Evolutionary conservation across 2,797 vertebrate species (phyloP), one percentile per base, ranked within the genome.

Genomic region (Valencia hispanica): DNA sequence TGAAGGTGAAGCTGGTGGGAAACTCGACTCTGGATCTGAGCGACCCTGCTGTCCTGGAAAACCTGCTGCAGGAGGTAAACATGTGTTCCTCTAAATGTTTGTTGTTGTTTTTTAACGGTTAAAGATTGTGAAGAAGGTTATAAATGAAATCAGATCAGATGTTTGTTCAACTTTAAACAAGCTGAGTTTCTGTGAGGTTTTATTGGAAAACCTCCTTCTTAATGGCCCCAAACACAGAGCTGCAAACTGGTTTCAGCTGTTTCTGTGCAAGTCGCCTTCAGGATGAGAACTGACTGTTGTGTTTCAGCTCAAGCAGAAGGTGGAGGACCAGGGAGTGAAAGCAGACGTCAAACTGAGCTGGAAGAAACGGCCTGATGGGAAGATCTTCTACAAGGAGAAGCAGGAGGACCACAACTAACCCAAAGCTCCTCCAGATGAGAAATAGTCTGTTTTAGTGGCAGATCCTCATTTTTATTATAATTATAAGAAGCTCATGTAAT

Each of bases 261-360:
- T 57, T 57, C 53, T 57, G 51, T 53, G n/a, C 7, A 4, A 50
- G 17, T 50, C 18, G 7, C 18, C 27, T 30, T 34, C 12, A 32
- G 57, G 15, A 17, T 7, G 6, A 4, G 2, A 15, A 12, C 14
- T 41, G 15, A 1, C 10, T 3, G 25, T 4, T 69, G 11, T 47
- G 5, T 75, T 59, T 57, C 66, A 75, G 74, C 66, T 75, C 18
- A 12, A 75, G 11, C 66, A 34, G 41, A 59, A 47, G 66, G 39
- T 75, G 27, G 15, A 47, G 36, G 50, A 59, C 5, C 20, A 36
- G 30, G 51, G 11, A 25, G 39, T 75, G 27, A 34, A 14, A 3
- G 66, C 20, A 59, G 51, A 45, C 5, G 3, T 75, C 20, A 59
- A 18, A n/a, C 27, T 75, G 39, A 75, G 22, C 39, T 75, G 65